phyloP scores from a whole-genome alignment of 2,888 invertebrate genomes.

The Pollenia griseotomentosa region DNA sequence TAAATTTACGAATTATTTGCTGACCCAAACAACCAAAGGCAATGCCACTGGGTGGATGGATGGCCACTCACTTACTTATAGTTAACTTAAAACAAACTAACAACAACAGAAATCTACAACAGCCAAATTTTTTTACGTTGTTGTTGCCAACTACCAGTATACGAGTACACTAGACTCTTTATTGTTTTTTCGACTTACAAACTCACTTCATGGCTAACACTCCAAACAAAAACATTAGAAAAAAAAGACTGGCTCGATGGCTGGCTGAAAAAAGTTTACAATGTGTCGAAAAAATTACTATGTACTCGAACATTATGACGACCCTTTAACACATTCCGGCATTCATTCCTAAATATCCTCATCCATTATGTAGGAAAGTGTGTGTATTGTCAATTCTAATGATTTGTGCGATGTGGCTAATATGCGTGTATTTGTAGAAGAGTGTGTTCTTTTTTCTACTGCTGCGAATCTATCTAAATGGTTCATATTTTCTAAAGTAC shows the following conservation, averaged over 20 bases:
- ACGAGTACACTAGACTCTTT: conserved; percentile 3
- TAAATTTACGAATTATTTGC: conserved; percentile 69
- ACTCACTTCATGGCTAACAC: neutral
- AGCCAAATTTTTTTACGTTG: neutral
- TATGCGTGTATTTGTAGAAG: conserved; percentile 7
- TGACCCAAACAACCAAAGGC: conserved; percentile 67
- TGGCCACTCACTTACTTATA: conserved; percentile 32
- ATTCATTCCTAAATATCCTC: conserved; percentile 20
- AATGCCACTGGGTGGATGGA: conserved; percentile 61
- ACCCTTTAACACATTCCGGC: conserved; percentile 42
- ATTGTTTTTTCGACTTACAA: conserved; percentile 12
- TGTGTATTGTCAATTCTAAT: conserved; percentile 53
- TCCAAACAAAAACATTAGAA: neutral
- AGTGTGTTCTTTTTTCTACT: neutral
- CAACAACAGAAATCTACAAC: neutral
- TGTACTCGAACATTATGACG: conserved; percentile 9
- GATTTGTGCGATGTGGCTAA: conserved; percentile 36
- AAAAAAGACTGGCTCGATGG: neutral
- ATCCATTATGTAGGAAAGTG: conserved; percentile 15
- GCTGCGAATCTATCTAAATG: conserved; percentile 22
- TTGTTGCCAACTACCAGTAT: conserved; percentile 3
- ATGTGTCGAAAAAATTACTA: conserved; percentile 47
- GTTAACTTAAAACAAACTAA: conserved; percentile 29
- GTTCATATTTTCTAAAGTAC: conserved; percentile 55
- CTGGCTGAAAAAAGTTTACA: conserved; percentile 56